A percentile compares a stretch with the other conserved stretches of the same genome.
phyloP scores from a whole-genome alignment of 2,888 invertebrate genomes.

The Sepioteuthis lessoniana region DNA sequence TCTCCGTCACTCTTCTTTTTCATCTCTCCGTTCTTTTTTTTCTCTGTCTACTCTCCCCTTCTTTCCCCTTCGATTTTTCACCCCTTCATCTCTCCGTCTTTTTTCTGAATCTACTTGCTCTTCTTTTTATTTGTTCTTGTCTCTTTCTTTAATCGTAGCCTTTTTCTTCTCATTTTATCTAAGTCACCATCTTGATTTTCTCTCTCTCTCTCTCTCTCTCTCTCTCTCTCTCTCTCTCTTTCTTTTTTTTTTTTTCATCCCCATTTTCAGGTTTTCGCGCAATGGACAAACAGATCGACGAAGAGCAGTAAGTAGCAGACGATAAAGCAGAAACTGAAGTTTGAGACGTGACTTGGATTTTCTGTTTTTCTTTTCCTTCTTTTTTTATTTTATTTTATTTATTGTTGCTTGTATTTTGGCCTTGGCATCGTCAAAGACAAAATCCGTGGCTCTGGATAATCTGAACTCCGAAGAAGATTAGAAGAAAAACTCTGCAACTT shows the following conservation, averaged over 20 bases:
- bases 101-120: background rate
- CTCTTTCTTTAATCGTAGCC: background rate
- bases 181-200: background rate
- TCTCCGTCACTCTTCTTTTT: no score
- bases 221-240: no score
- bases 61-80: background rate
- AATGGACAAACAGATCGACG: background rate
- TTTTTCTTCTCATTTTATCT: background rate
- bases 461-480: background rate
- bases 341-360: background rate
- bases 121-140: background rate
- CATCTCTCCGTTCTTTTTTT: no score
- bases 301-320: background rate
- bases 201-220: no score
- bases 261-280: background rate
- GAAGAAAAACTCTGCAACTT: constrained; percentile 20
- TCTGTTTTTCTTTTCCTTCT: background rate
- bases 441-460: constrained; percentile 12
- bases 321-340: background rate
- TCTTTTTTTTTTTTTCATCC: background rate
- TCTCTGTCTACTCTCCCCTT: background rate
- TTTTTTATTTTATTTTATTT: background rate
- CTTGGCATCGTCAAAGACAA: constrained; percentile 13
- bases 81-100: background rate
- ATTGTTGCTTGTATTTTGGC: background rate